Percentiles rank a stretch among this genome's conserved stretches.
These are phyloP conservation scores for Lasius platythorax DNA, from an alignment of 2,888 invertebrate genomes.

Conservation along the genomic window DNA sequence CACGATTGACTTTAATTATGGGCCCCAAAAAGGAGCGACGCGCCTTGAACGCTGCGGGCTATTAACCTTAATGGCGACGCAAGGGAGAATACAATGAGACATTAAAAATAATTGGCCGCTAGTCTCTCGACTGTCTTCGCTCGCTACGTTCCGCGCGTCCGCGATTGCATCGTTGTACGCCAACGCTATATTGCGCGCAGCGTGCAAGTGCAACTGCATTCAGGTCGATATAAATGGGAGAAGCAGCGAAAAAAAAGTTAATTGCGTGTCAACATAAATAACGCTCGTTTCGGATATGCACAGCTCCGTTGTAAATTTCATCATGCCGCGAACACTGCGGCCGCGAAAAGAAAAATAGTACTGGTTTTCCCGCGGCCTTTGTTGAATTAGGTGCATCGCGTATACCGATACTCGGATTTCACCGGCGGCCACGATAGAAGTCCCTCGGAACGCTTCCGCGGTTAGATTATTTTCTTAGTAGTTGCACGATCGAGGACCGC, in stretches of 20 bases:
- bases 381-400: conserved; percentile 36
- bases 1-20: conserved; percentile 76
- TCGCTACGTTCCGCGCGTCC: not conserved
- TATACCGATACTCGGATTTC: conserved; percentile 22
- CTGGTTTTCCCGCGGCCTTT: not conserved
- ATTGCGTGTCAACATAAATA: conserved; percentile 51
- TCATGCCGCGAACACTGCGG: conserved; percentile 21
- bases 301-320: conserved; percentile 38
- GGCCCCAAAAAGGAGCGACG: conserved; percentile 62
- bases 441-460: conserved; percentile 21
- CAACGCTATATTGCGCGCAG: conserved; percentile 23
- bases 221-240: conserved; percentile 42
- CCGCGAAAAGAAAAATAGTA: conserved; percentile 36
- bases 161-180: conserved; percentile 23
- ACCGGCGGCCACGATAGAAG: not conserved
- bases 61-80: conserved; percentile 75
- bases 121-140: conserved; percentile 57
- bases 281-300: conserved; percentile 47
- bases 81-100: conserved; percentile 75
- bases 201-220: conserved; percentile 12
- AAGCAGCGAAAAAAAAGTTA: conserved; percentile 39
- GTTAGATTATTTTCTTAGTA: conserved; percentile 37
- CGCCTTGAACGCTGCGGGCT: conserved; percentile 70
- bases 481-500: conserved; percentile 5
- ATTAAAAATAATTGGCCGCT: conserved; percentile 75